These are phyloP conservation scores for Paratrypauchen microcephalus DNA, from an alignment of 2,797 vertebrate genomes.

Conservation along the genomic window DNA sequence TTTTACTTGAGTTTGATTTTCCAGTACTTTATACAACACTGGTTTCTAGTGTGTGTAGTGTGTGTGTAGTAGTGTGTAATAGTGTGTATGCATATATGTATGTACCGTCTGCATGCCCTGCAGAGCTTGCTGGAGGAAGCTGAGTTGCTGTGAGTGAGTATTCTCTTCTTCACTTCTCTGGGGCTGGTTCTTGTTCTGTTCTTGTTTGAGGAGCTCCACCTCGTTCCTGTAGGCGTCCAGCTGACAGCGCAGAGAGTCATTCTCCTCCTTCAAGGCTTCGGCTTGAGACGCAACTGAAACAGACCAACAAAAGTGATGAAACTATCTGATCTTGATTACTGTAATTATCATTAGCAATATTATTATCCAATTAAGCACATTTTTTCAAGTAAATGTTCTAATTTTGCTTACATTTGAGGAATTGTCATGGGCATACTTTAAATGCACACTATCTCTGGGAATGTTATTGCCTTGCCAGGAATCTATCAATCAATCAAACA, in stretches of 20 bases:
- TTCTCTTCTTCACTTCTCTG: conserved; percentile 83
- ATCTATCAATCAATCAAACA: no score
- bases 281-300: background rate
- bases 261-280: background rate
- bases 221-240: conserved; percentile 89
- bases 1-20: no score
- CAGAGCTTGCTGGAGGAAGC: conserved; percentile 91
- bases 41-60: no score
- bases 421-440: no score
- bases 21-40: no score
- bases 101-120: conserved; percentile 95
- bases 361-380: no score
- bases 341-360: no score
- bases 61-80: background rate
- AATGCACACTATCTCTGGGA: no score
- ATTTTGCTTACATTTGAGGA: background rate
- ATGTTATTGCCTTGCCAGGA: background rate
- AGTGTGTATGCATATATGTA: background rate
- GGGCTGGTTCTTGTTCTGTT: conserved; percentile 86
- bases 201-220: conserved; percentile 79
- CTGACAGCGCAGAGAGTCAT: conserved; percentile 88
- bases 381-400: background rate
- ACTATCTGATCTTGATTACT: conserved; percentile 81
- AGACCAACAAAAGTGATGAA: background rate
- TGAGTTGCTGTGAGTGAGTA: conserved; percentile 90